Evolutionary conservation across 2,888 invertebrate genomes (phyloP).

Genomic region (Amphiduros pacificus): DNA sequence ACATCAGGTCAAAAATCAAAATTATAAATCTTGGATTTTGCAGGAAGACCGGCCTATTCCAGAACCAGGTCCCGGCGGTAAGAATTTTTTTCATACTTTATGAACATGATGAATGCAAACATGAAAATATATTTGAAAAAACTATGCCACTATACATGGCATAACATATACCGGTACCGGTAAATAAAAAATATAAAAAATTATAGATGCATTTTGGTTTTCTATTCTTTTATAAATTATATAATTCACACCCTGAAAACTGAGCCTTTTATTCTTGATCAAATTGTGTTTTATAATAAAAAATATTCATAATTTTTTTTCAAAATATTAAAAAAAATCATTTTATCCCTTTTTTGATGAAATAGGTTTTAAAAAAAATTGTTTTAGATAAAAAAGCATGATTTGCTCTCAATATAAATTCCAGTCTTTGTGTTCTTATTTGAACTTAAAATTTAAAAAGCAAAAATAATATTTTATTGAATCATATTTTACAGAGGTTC

Average conservation of each 20-base stretch:
- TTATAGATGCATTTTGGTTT: too few relatives aligned
- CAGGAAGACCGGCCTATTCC: slow-evolving; percentile 81
- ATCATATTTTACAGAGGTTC: slow-evolving; percentile 26
- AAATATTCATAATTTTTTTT: neutral
- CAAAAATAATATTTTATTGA: neutral
- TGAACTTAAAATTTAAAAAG: neutral
- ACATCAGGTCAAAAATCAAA: neutral
- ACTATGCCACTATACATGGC: neutral
- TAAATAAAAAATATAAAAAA: too few relatives aligned
- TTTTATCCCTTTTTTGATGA: too few relatives aligned
- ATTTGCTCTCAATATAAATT: too few relatives aligned
- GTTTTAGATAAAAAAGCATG: too few relatives aligned
- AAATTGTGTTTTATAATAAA: neutral
- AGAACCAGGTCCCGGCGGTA: slow-evolving; percentile 76
- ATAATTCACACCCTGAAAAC: too few relatives aligned
- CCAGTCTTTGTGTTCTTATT: neutral
- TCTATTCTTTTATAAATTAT: too few relatives aligned
- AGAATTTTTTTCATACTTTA: slow-evolving; percentile 46
- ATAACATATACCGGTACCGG: too few relatives aligned
- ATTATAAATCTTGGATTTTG: slow-evolving; percentile 1
- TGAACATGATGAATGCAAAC: neutral
- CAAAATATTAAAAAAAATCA: neutral
- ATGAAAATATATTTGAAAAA: neutral
- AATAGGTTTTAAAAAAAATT: too few relatives aligned
- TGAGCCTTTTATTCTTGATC: neutral